Conservation (phyloP, 2,113 vertebrate genomes). For the Anas platyrhynchos region DNA sequence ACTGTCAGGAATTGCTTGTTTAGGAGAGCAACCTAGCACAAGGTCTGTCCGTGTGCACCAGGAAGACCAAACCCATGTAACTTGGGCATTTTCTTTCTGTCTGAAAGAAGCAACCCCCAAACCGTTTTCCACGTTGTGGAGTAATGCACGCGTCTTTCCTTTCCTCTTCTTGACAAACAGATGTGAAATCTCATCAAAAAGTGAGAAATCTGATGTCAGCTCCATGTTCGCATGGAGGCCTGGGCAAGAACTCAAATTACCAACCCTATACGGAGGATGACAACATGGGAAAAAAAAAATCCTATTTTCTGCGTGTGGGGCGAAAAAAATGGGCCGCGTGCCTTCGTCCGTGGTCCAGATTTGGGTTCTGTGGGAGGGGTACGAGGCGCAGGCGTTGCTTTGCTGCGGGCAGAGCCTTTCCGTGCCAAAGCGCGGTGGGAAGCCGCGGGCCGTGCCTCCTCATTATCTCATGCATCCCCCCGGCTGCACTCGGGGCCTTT, state of each 20-base stretch:
- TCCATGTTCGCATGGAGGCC: neutral
- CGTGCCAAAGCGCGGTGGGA: neutral
- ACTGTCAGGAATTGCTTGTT: neutral
- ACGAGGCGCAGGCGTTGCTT: neutral
- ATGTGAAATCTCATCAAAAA: neutral
- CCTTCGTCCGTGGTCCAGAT: rapidly evolving
- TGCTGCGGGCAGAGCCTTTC: neutral
- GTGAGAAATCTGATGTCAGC: neutral
- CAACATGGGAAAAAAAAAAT: neutral
- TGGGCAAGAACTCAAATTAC: neutral
- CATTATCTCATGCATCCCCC: constrained; percentile 76
- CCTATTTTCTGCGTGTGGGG: neutral
- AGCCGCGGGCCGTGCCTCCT: neutral
- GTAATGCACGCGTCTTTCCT: rapidly evolving
- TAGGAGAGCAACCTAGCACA: neutral
- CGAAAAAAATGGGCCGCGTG: neutral
- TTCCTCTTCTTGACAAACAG: neutral
- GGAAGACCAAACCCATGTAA: neutral
- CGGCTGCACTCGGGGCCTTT: constrained; percentile 28
- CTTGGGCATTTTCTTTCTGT: neutral
- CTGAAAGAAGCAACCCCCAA: neutral
- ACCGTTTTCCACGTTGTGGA: neutral
- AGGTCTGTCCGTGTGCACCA: neutral
- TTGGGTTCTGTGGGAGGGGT: neutral
- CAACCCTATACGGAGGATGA: neutral